Percentiles rank a stretch among this genome's conserved stretches.
phyloP scores from a whole-genome alignment of 2,113 vertebrate species.

The Apaloderma vittatum region DNA sequence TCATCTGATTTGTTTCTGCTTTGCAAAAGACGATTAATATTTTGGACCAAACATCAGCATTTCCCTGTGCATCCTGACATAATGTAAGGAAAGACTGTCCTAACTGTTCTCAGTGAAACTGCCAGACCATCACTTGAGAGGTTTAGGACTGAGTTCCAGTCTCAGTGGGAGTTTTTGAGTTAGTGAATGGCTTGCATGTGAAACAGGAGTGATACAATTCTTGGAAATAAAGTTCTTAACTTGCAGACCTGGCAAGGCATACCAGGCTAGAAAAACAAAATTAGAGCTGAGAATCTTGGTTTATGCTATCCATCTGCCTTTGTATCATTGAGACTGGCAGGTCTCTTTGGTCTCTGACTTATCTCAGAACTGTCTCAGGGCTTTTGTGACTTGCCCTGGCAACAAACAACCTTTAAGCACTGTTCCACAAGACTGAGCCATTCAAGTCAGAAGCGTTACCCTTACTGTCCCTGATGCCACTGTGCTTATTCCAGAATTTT shows the following conservation, averaged over 20 bases:
- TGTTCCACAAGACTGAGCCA: not conserved
- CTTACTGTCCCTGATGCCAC: not conserved
- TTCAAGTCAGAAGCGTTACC: not conserved
- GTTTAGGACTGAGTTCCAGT: not conserved
- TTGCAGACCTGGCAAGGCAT: not conserved
- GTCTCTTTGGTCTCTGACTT: not conserved
- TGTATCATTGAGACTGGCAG: not conserved
- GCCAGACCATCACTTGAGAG: not conserved
- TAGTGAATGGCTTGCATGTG: not conserved
- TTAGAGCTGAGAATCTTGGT: not conserved
- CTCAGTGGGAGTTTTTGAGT: fast-evolving
- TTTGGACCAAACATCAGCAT: not conserved
- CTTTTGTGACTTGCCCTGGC: not conserved
- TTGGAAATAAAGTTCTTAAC: not conserved
- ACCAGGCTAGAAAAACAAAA: not conserved
- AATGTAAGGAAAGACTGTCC: not conserved
- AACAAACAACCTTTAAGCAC: not conserved
- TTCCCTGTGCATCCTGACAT: not conserved
- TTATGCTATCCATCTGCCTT: not conserved
- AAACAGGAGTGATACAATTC: not conserved
- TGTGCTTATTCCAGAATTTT: not conserved
- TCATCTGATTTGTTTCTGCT: not conserved
- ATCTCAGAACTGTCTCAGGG: not conserved
- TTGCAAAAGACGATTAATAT: not conserved
- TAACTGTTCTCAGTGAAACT: not conserved